phyloP scores from a whole-genome alignment of 2,113 vertebrate genomes.

The Setophaga petechia region DNA sequence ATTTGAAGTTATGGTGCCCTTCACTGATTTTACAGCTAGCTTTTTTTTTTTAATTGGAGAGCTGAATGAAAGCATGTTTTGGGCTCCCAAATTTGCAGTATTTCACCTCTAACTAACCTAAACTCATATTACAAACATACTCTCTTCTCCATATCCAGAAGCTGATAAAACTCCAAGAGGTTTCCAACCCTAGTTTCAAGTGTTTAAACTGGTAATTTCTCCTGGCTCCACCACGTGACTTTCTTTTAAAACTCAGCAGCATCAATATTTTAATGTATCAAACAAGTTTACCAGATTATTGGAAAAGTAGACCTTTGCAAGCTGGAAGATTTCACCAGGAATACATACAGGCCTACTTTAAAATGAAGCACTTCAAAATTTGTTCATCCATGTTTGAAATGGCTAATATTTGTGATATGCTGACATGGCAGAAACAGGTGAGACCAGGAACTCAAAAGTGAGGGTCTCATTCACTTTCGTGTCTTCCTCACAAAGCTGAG shows the following conservation, averaged over 20 bases:
- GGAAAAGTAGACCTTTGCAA: background rate
- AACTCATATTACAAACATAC: background rate
- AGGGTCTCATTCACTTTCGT: background rate
- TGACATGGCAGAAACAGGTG: background rate
- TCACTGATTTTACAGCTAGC: background rate
- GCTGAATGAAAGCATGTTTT: background rate
- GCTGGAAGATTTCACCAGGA: background rate
- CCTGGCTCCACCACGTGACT: background rate
- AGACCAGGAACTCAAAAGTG: background rate
- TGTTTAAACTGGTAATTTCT: background rate
- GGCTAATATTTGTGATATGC: background rate
- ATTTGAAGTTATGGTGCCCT: background rate
- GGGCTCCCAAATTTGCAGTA: background rate
- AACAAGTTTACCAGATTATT: background rate
- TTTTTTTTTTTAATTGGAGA: background rate
- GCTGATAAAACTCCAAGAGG: background rate
- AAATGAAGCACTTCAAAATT: background rate
- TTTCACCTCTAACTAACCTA: background rate
- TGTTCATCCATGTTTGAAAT: background rate
- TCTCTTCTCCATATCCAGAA: background rate
- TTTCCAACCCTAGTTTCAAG: background rate
- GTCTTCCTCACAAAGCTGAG: background rate
- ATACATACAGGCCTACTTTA: background rate
- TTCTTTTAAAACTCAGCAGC: background rate
- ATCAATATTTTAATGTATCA: background rate